Percentiles rank a stretch among this genome's conserved stretches.
phyloP scores from a whole-genome alignment of 2,113 vertebrate species.

The Dasyurus viverrinus region DNA sequence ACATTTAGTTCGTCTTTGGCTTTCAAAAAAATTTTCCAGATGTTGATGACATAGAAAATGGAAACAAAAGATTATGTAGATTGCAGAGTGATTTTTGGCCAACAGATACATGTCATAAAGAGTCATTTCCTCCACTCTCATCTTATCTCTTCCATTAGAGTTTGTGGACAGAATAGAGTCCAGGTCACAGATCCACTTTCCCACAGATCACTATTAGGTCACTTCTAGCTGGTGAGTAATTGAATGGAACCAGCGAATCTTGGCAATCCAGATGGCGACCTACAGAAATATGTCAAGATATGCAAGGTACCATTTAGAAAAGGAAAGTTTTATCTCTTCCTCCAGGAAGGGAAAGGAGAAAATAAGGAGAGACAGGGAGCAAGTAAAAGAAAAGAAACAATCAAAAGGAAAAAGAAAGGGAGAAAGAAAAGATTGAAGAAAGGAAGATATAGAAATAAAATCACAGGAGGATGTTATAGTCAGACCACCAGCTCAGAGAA shows the following conservation, averaged over 20 bases:
- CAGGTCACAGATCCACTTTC: neutral
- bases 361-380: neutral
- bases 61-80: neutral
- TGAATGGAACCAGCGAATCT: neutral
- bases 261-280: neutral
- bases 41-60: neutral
- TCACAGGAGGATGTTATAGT: neutral
- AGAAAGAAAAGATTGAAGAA: neutral
- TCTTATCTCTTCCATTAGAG: neutral
- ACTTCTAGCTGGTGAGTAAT: neutral
- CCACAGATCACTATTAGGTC: neutral
- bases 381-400: neutral
- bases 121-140: no score
- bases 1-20: neutral
- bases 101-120: neutral
- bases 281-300: neutral
- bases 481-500: neutral
- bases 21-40: neutral
- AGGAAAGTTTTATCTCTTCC: neutral
- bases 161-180: no score
- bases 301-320: neutral
- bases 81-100: neutral
- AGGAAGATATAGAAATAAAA: neutral
- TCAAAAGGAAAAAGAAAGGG: neutral
- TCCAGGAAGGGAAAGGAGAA: neutral